Evolutionary conservation across 2,113 vertebrate genomes (phyloP), one percentile per base, ranked within the genome.

Genomic region (Malurus cyaneus): DNA sequence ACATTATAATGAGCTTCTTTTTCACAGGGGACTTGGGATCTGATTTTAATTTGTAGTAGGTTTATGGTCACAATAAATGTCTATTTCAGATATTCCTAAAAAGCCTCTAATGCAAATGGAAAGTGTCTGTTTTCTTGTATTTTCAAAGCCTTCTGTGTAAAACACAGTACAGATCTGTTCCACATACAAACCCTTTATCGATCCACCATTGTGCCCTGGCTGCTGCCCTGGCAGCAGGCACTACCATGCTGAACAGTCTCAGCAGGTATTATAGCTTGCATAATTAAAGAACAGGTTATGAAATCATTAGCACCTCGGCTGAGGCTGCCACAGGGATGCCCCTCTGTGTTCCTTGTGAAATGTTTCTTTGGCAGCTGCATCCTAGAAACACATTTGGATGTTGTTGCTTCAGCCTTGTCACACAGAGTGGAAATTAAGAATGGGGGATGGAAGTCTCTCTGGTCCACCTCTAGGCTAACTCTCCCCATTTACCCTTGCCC

Each of bases 21-120:
- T 96, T 95, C 92, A 91, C 80, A 74, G 93, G 85, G 66, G 69
- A 94, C 59, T 82, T 72, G 17, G 69, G 71, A 88, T 95, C 96
- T 98, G 98, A 98, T 96, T 97, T 97, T 97, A 96, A 98, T 98
- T 98, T 98, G 96, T 83, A 96, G 95, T 89, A 92, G 67, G 61
- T 85, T 96, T 98, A 97, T 83, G 82, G 97, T 94, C 96, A 96
- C 91, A 97, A 92, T 96, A 97, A 98, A 97, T 42, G 96, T 96
- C 96, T 96, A 92, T 96, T 96, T 95, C 88, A 92, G 95, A 94
- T 96, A 96, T 94, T 90, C 87, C 80, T 72, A 69, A 80, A 62
- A 96, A 96, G 74, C 41, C 39, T 73, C 61, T 93, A 90, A 95
- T 73, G 79, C 59, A 97, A 97, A 94, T 62, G 79, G 94, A 97